Percentiles rank a stretch among this genome's conserved stretches.
Evolutionary conservation across 1,140 invertebrate genomes (phyloP).

Genomic region (Drosophila yakuba): DNA sequence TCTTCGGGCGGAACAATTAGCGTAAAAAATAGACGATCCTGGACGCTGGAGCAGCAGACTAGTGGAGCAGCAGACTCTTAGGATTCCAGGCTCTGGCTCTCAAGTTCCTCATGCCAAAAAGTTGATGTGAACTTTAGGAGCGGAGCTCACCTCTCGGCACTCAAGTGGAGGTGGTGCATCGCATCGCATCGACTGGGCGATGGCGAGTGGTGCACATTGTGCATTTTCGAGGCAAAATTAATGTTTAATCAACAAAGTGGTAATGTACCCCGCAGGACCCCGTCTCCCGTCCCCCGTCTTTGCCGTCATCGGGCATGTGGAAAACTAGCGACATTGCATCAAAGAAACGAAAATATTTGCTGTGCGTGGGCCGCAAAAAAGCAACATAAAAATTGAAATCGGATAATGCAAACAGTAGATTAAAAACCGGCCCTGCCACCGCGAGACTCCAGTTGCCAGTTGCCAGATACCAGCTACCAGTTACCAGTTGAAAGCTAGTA

Average conservation of each 20-base stretch:
- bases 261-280: neutral
- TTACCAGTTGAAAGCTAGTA: neutral
- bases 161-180: neutral
- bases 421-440: conserved; percentile 60
- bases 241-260: conserved; percentile 73
- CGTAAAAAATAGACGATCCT: conserved; percentile 59
- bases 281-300: too few species aligned
- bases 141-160: neutral
- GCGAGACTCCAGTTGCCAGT: neutral
- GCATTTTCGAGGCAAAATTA: conserved; percentile 59
- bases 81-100: neutral
- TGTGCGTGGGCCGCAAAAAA: conserved; percentile 50
- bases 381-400: conserved; percentile 47
- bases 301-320: conserved; percentile 18
- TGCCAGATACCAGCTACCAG: neutral
- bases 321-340: conserved; percentile 73
- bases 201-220: conserved; percentile 35
- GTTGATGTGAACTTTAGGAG: neutral
- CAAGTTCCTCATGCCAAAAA: neutral
- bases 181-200: too few species aligned
- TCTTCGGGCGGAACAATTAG: conserved; percentile 70
- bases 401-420: conserved; percentile 77
- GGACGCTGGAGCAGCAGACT: neutral
- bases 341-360: conserved; percentile 75
- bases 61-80: neutral